Conservation (phyloP, 2,797 vertebrate genomes). For the Champsocephalus esox region DNA sequence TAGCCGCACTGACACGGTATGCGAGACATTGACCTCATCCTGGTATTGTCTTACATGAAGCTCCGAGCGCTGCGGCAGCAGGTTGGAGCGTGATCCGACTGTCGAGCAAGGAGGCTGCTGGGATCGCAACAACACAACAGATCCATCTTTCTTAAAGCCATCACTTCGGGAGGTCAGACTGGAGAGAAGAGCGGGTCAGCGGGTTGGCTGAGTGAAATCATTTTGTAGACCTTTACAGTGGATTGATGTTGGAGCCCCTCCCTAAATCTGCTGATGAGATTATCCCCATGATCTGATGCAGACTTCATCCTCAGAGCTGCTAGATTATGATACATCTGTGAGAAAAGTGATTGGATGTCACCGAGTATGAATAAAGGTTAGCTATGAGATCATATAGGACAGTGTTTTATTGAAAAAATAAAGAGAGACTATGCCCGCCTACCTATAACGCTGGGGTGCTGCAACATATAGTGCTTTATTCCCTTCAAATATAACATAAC, state of each 20-base stretch:
- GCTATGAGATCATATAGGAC: not conserved
- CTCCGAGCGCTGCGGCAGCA: slow-evolving; percentile 45
- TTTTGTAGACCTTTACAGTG: slow-evolving; percentile 20
- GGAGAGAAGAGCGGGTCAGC: slow-evolving; percentile 21
- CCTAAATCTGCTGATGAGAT: slow-evolving; percentile 48
- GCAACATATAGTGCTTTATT: too few relatives aligned
- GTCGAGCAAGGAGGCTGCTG: not conserved
- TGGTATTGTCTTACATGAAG: slow-evolving; percentile 65
- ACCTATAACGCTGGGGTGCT: not conserved
- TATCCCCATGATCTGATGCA: slow-evolving; percentile 36
- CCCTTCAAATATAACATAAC: not conserved
- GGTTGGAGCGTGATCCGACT: slow-evolving; percentile 20
- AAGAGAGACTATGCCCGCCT: not conserved
- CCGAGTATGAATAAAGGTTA: not conserved
- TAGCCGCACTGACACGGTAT: slow-evolving; percentile 46
- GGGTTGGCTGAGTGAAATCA: slow-evolving; percentile 15
- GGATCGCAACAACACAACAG: slow-evolving; percentile 4
- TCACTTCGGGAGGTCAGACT: not conserved
- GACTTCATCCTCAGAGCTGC: slow-evolving; percentile 18
- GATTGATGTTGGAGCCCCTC: slow-evolving; percentile 8
- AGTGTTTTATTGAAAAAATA: not conserved
- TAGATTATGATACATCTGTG: slow-evolving; percentile 34
- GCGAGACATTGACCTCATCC: slow-evolving; percentile 59
- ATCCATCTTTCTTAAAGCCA: not conserved
- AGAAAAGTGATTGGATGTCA: slow-evolving; percentile 24